Base-by-base conservation (phyloP, 2,113 vertebrate species). In the Galemys pyrenaicus region DNA sequence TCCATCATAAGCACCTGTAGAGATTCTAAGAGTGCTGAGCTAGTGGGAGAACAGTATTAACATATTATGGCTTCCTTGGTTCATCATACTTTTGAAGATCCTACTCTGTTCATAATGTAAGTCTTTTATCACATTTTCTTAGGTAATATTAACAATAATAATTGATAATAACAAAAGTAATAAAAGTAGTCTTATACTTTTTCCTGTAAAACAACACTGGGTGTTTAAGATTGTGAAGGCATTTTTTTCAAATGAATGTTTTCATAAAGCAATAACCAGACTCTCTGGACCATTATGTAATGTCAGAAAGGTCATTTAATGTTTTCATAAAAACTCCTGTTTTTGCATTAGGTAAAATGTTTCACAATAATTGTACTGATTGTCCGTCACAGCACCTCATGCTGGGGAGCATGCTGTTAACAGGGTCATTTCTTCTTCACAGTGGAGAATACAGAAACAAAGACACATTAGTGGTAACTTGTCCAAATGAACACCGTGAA, bases 401-500 rank as follows among this genome's bases (percentile, higher is more conserved):
- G 49, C 49, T 51, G 96, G 95, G 87, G 93, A 30, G 83, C 75
- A 60, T 9, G 84, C 80, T 93, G 94, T 92, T 95, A 93, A 89
- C 83, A 89, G 95, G 96, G 94, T 96, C 96, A 91, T 96, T 96
- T 95, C 85, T 93, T 74, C 87, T 95, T 95, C 92, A 94, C 88
- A 94, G 79, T 35, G 46, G 90, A 96, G 54, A 37, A 94, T 85
- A 44, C 94, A 17, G 83, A 95, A 86, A 92, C 82, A 82, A 41
- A 93, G 82, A 90, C 91, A 94, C 92, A 95, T 97, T 94, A 96
- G 94, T 70, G 68, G 84, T 96, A 93, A 89, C 92, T 95, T 96
- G 96, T 95, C 95, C 95, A 94, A 96, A 95, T 96, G 96, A 96
- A 93, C 96, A 79, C 77, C 6, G 28, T 88, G 94, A 96, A 93